Evolutionary conservation across 1,140 invertebrate genomes (phyloP).

Genomic region (Platyscapa corneri): DNA sequence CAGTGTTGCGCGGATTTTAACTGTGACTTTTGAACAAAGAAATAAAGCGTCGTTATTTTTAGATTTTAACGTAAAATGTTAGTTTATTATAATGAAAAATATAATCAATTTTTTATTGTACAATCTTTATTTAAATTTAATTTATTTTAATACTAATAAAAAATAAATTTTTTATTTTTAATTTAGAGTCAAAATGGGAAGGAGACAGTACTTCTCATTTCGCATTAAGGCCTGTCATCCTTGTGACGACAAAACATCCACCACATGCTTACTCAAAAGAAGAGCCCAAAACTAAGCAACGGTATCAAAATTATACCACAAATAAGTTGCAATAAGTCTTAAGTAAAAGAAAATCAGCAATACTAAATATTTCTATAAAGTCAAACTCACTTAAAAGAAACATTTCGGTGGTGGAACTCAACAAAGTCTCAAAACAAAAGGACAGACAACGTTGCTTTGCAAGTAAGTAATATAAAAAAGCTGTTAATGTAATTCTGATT

Average conservation of each 20-base stretch:
- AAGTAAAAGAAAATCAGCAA: slow-evolving; percentile 42
- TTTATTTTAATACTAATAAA: not conserved
- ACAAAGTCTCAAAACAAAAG: slow-evolving; percentile 38
- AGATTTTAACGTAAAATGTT: too few relatives aligned
- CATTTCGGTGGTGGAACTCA: slow-evolving; percentile 48
- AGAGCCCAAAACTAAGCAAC: slow-evolving; percentile 59
- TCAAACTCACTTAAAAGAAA: slow-evolving; percentile 32
- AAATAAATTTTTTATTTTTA: not conserved
- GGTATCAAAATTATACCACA: slow-evolving; percentile 59
- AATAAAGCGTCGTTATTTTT: not conserved
- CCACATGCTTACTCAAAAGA: slow-evolving; percentile 57
- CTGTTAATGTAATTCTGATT: not conserved
- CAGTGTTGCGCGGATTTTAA: not conserved
- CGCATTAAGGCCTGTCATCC: slow-evolving; percentile 73
- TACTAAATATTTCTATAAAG: slow-evolving; percentile 32
- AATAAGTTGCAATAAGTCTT: slow-evolving; percentile 49
- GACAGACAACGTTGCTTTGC: slow-evolving; percentile 45
- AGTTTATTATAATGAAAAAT: too few relatives aligned
- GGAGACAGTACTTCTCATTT: slow-evolving; percentile 71
- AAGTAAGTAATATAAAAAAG: not conserved
- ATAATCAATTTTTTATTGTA: too few relatives aligned
- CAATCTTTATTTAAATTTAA: too few relatives aligned
- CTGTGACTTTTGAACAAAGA: not conserved
- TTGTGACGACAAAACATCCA: slow-evolving; percentile 65
- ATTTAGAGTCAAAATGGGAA: slow-evolving; percentile 75